Evolutionary conservation across 2,113 vertebrate species (phyloP).

Genomic region (Psephotus haematonotus): DNA sequence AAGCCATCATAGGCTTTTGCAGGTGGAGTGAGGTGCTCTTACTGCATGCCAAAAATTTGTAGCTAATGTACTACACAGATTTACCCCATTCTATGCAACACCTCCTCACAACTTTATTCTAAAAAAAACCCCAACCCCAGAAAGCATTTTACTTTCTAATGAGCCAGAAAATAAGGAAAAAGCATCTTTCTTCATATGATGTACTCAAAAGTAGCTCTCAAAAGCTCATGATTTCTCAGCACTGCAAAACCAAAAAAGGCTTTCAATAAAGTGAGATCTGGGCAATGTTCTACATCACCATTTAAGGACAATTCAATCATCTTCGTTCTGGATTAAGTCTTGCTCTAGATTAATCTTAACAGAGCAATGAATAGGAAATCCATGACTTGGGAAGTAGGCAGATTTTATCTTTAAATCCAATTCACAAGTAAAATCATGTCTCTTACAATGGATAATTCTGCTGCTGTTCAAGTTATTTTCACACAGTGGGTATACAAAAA

Average conservation of each 20-base stretch:
- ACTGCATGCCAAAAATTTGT: not conserved
- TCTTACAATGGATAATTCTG: slow-evolving; percentile 7
- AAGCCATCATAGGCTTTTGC: not conserved
- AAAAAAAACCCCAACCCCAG: not conserved
- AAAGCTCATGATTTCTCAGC: not conserved
- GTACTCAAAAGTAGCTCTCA: not conserved
- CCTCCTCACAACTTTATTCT: not conserved
- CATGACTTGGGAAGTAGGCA: not conserved
- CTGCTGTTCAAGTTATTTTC: slow-evolving; percentile 43
- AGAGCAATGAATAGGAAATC: slow-evolving; percentile 41
- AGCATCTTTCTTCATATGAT: not conserved
- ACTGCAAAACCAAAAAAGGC: not conserved
- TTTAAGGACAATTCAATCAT: slow-evolving; percentile 49
- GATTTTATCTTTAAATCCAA: slow-evolving; percentile 49
- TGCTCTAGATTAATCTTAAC: slow-evolving; percentile 26
- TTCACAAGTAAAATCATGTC: slow-evolving; percentile 46
- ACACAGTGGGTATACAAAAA: slow-evolving; percentile 15
- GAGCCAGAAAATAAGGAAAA: not conserved
- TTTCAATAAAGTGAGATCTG: not conserved
- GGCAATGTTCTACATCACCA: slow-evolving; percentile 1
- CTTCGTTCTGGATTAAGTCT: slow-evolving; percentile 41
- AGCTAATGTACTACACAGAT: not conserved
- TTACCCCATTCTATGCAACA: not conserved
- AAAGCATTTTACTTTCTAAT: not conserved
- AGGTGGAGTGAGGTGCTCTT: not conserved